Base-by-base conservation (phyloP, 2,888 invertebrate species). In the Myathropa florea region DNA sequence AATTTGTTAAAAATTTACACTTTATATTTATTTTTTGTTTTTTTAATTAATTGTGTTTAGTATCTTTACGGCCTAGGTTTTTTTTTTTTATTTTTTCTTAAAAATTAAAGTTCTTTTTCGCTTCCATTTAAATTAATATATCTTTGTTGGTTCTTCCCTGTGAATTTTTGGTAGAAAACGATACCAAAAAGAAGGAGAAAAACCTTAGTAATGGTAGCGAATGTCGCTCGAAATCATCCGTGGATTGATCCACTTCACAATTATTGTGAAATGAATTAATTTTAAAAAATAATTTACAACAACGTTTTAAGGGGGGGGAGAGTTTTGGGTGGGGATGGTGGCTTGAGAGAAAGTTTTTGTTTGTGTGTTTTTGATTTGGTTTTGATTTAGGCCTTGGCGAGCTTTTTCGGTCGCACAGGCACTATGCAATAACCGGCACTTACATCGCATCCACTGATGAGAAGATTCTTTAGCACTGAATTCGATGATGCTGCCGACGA, bases 371-470 rank as follows among this genome's bases (percentile, higher is more conserved):
- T n/a, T n/a, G n/a, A n/a, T 55, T 33, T 63, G 28, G 33, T 28
- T 26, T 57, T 24, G 63, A 39, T 64, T 90, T 93, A 93, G 89
- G 91, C 93, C 90, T 93, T 93, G 84, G 92, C 92, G 88, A 92
- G 89, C 89, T 93, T 92, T 90, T 92, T 94, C 67, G 94, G 94
- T 91, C 95, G 93, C 92, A 95, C 94, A 90, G 95, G 96, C 92
- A 96, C 95, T 93, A 96, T 94, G 93, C 97, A 97, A 93, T 98
- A 98, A 89, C 98, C 98, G 89, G 97, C 97, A 94, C 96, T 96
- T 92, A 97, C 96, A 93, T 98, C 98, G 93, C 97, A 98, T 90
- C 98, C 98, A 94, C 97, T 97, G 94, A 98, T 96, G 94, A 98
- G 95, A 90, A 98, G 95, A 94, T 98, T 98, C 96, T 97, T 97